These are phyloP conservation scores for Engraulis encrasicolus DNA, from an alignment of 2,113 vertebrate species.

Conservation along the genomic window DNA sequence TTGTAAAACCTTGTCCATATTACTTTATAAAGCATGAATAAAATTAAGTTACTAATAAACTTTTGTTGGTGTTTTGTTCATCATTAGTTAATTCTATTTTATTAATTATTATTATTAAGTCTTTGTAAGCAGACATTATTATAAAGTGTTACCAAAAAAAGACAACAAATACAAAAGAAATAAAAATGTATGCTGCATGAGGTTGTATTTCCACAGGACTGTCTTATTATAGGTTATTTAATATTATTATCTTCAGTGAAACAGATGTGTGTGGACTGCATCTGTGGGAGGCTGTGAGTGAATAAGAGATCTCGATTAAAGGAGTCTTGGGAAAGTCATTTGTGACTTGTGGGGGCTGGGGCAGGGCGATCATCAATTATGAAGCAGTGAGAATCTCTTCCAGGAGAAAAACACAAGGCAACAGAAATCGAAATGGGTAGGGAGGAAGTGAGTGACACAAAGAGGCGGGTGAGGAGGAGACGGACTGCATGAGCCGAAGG, in stretches of 20 bases:
- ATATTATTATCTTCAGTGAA: not conserved
- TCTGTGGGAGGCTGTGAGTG: conserved; percentile 6
- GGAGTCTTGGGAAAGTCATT: not conserved
- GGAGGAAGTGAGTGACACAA: not conserved
- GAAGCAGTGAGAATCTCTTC: not conserved
- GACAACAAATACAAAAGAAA: not conserved
- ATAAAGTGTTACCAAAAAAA: not conserved
- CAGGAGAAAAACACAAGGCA: not conserved
- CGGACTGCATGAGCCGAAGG: too few relatives aligned
- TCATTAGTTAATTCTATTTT: too few relatives aligned
- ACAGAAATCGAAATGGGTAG: not conserved
- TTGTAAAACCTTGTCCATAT: too few relatives aligned
- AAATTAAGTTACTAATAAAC: too few relatives aligned
- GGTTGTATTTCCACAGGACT: not conserved
- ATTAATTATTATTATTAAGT: too few relatives aligned
- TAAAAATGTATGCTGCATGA: not conserved
- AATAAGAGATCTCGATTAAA: not conserved
- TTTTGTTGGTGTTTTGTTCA: too few relatives aligned
- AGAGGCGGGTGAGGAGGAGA: not conserved
- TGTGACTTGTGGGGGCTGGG: not conserved
- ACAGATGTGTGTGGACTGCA: not conserved
- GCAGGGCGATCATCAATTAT: not conserved
- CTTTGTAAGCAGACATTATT: too few relatives aligned
- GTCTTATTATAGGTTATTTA: too few relatives aligned
- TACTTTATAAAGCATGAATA: too few relatives aligned